These are phyloP conservation scores for Triplophysa yarkandensis DNA, from an alignment of 2,797 vertebrate genomes.

Conservation along the genomic window DNA sequence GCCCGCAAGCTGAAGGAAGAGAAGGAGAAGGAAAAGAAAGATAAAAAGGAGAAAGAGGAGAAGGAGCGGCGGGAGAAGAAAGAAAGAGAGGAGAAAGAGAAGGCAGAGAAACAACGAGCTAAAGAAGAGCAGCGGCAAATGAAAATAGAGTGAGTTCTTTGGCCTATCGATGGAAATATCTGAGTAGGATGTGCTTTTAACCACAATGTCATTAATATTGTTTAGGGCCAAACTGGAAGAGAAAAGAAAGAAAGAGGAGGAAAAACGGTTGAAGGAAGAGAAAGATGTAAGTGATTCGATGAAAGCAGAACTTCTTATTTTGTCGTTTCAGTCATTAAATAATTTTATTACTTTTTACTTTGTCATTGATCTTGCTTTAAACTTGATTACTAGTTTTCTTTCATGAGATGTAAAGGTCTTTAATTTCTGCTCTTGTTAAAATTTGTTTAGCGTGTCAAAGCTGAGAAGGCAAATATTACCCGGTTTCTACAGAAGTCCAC, in stretches of 20 bases:
- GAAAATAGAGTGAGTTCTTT: slow-evolving; percentile 86
- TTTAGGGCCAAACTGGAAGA: slow-evolving; percentile 92
- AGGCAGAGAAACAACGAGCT: slow-evolving; percentile 86
- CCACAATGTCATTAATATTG: slow-evolving; percentile 3
- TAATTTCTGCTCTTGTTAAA: not conserved
- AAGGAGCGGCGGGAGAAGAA: slow-evolving; percentile 88
- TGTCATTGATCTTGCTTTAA: not conserved
- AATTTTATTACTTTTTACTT: too few species aligned
- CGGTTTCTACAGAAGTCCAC: slow-evolving; percentile 95
- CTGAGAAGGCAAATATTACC: slow-evolving; percentile 93
- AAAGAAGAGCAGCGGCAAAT: slow-evolving; percentile 93
- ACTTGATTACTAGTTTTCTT: not conserved
- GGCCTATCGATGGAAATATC: not conserved
- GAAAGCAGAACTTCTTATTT: not conserved
- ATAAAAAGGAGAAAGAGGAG: slow-evolving; percentile 87
- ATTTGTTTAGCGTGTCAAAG: slow-evolving; percentile 84
- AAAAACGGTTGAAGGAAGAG: slow-evolving; percentile 91
- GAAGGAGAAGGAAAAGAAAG: slow-evolving; percentile 82
- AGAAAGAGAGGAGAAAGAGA: slow-evolving; percentile 90
- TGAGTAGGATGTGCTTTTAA: not conserved
- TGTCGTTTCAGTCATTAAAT: not conserved
- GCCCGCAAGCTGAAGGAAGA: slow-evolving; percentile 85
- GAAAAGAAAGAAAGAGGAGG: slow-evolving; percentile 94
- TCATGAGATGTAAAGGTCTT: not conserved
- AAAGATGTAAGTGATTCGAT: slow-evolving; percentile 81